Evolutionary conservation across 2,888 invertebrate genomes (phyloP), one percentile per base, ranked within the genome.

Genomic region (Leptopilina drosophilae): DNA sequence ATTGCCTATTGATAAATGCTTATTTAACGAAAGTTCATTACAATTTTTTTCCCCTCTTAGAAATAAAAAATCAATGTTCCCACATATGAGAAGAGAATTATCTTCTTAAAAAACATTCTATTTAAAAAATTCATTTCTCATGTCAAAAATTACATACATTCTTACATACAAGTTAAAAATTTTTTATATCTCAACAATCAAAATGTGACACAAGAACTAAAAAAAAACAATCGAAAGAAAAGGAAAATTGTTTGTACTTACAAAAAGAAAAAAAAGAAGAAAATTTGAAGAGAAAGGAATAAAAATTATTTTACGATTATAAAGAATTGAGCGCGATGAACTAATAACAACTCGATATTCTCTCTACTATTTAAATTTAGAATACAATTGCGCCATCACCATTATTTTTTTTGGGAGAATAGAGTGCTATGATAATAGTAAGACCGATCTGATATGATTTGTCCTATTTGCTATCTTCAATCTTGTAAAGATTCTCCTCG

Each of bases 371-470:
- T 12, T 76, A 77, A 76, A 64, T 64, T 76, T 76, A 64, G 46
- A 49, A 76, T 62, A 76, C 46, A 64, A 33, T 33, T 46, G 40
- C 65, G 65, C 77, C 49, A 53, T 77, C 66, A 59, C 79, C 56
- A 75, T 76, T 6, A 77, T 77, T 62, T 20, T 20, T 20, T 20
- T 20, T 79, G 79, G 80, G 83, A 87, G 86, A 86, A 85, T 84
- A 84, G 79, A 84, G 81, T 86, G 83, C 83, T 88, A 82, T 83
- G 77, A 78, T 84, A 84, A 87, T 81, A 82, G 86, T 88, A 88
- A 89, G 86, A 87, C 88, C 85, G 85, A 89, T 87, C 85, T 89
- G 89, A 90, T 89, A 90, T 90, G 90, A 83, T 87, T 82, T 56
- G 62, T 62, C 67, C 77, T 62, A 77, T 89, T 62, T 89, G 87